A percentile compares a stretch with the other conserved stretches of the same genome.
Conservation (phyloP, 2,797 vertebrate genomes). For the Cossypha niveicapilla region DNA sequence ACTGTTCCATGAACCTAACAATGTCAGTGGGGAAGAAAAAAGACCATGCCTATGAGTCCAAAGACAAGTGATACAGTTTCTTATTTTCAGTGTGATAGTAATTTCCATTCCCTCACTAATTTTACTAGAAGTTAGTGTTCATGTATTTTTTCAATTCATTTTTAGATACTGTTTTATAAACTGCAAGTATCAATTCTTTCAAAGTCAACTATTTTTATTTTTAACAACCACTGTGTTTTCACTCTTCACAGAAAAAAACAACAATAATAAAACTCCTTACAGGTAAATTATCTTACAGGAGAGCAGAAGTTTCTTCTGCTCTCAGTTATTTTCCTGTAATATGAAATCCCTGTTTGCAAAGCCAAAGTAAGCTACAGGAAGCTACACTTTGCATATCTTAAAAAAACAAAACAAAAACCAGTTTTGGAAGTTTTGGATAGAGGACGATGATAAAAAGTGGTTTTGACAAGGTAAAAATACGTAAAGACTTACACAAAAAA, state of each 20-base stretch:
- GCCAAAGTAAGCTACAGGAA: neutral
- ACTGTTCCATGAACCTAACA: neutral
- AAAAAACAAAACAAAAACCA: no score
- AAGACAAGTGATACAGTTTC: neutral
- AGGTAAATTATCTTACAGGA: neutral
- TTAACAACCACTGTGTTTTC: neutral
- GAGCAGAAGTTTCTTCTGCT: neutral
- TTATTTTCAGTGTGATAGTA: neutral
- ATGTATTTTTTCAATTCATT: neutral
- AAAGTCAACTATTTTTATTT: neutral
- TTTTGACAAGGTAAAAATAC: neutral
- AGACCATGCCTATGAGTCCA: neutral
- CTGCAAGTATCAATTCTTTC: neutral
- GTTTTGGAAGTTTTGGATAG: neutral
- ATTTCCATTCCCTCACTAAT: neutral
- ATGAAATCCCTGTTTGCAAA: neutral
- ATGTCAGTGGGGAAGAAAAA: neutral
- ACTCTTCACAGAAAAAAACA: neutral
- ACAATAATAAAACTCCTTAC: neutral
- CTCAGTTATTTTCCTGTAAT: neutral
- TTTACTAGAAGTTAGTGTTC: neutral
- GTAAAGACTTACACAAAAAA: neutral
- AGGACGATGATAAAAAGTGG: neutral
- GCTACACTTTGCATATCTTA: neutral
- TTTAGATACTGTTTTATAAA: neutral